Conservation (phyloP, 92 coral and sea anemone genomes). For the Epizoanthus fatuus region DNA sequence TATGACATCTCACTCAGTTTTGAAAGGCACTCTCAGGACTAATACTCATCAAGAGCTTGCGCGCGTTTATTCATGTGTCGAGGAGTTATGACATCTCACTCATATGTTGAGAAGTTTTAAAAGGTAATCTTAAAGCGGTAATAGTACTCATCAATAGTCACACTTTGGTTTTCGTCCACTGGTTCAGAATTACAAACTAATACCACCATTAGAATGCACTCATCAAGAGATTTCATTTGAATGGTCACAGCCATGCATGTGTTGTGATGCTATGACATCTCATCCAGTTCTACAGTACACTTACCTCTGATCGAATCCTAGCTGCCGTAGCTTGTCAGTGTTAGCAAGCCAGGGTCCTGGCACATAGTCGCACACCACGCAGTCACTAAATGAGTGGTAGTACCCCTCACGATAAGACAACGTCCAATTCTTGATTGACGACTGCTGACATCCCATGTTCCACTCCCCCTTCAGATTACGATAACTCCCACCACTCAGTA, state of each 20-base stretch:
- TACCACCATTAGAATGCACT: too few species aligned
- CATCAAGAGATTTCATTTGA: too few species aligned
- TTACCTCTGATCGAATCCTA: slow-evolving; percentile 85
- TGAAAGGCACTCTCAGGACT: too few species aligned
- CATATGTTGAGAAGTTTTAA: too few species aligned
- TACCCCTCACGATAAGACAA: slow-evolving; percentile 85
- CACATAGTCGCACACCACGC: slow-evolving; percentile 86
- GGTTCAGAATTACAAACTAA: too few species aligned
- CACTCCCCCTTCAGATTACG: slow-evolving; percentile 88
- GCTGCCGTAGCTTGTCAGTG: slow-evolving; percentile 72
- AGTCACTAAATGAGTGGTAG: slow-evolving; percentile 88
- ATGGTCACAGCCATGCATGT: not conserved
- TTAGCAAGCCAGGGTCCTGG: slow-evolving; percentile 96
- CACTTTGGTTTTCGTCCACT: too few species aligned
- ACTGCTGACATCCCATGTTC: slow-evolving; percentile 96
- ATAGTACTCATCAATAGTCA: too few species aligned
- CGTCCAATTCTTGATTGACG: slow-evolving; percentile 90
- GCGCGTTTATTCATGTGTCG: not conserved
- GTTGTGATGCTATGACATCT: not conserved
- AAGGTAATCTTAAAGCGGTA: too few species aligned
- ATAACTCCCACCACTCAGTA: slow-evolving; percentile 89
- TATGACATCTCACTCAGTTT: too few species aligned
- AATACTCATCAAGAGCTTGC: not conserved
- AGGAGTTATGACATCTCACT: not conserved
- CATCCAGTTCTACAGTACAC: slow-evolving; percentile 5